Conservation (phyloP, 2,888 invertebrate species). For the Metopia argyrocephala region DNA sequence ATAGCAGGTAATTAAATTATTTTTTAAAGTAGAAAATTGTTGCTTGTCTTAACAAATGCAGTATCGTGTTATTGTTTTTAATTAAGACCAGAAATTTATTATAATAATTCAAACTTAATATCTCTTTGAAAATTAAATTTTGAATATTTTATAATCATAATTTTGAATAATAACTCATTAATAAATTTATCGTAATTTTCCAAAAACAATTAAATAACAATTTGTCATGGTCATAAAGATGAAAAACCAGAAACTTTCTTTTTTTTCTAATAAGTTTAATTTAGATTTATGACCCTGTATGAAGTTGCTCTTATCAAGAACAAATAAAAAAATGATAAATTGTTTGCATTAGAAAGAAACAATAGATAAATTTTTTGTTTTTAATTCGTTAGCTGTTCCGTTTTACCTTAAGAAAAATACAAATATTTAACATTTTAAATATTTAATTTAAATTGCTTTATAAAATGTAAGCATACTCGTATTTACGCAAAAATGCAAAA, state of each 20-base stretch:
- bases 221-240: background rate
- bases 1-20: too few species aligned
- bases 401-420: too few species aligned
- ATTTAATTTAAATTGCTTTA: conserved; percentile 23
- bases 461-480: background rate
- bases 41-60: too few species aligned
- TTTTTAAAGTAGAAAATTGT: too few species aligned
- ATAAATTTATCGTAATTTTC: conserved; percentile 1
- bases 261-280: background rate
- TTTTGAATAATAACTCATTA: background rate
- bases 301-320: conserved; percentile 10
- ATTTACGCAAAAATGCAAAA: conserved; percentile 36
- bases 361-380: conserved; percentile 12
- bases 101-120: too few species aligned
- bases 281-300: conserved; percentile 22
- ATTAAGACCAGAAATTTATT: too few species aligned
- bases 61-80: too few species aligned
- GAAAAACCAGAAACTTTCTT: background rate
- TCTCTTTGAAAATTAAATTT: too few species aligned
- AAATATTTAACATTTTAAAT: conserved; percentile 6
- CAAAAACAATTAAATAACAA: background rate
- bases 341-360: background rate
- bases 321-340: conserved; percentile 10
- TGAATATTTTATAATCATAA: too few species aligned
- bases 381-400: background rate